These are phyloP conservation scores for Xiphorhynchus elegans DNA, from an alignment of 2,113 vertebrate genomes.

Conservation along the genomic window DNA sequence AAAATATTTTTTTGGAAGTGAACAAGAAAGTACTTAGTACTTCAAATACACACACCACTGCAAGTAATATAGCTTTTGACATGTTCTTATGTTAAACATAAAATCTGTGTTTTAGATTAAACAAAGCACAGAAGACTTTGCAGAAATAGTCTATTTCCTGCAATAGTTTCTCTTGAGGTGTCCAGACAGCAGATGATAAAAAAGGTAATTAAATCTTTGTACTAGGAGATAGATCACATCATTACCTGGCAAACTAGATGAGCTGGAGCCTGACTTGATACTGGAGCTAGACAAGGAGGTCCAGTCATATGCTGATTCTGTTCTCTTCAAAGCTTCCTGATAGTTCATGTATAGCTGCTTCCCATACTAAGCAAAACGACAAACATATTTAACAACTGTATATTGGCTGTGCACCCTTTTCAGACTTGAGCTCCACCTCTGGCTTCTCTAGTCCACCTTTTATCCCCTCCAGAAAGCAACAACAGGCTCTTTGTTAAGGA, in stretches of 20 bases:
- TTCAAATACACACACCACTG: not conserved
- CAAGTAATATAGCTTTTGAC: not conserved
- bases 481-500: not conserved
- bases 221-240: not conserved
- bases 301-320: conserved; percentile 95
- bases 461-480: not conserved
- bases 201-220: not conserved
- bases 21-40: not conserved
- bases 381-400: conserved; percentile 3
- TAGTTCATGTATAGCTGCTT: conserved; percentile 95
- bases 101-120: not conserved
- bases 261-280: conserved; percentile 95
- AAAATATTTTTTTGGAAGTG: not conserved
- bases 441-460: not conserved
- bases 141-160: not conserved
- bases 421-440: not conserved
- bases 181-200: not conserved
- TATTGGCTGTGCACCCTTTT: not conserved
- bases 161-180: not conserved
- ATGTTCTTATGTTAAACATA: not conserved
- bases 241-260: conserved; percentile 91
- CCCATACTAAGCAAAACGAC: conserved; percentile 83
- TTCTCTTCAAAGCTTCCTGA: conserved; percentile 95
- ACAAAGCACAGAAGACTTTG: not conserved
- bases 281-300: conserved; percentile 95